Evolutionary conservation across 2,888 invertebrate genomes (phyloP), one percentile per base, ranked within the genome.

Genomic region (Mongoloraphidia duomilia): DNA sequence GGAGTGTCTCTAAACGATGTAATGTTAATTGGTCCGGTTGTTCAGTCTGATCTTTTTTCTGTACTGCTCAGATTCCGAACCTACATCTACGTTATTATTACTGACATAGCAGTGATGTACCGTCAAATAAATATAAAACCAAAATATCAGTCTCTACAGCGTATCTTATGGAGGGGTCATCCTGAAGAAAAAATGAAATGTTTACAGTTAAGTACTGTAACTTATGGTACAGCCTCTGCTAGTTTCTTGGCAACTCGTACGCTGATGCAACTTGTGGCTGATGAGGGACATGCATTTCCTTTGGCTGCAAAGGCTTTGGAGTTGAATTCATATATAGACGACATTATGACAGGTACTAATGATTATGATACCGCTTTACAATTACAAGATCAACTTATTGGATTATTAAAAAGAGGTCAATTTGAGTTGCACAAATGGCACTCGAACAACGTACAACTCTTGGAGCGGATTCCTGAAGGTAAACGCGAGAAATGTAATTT

Each of bases 201-300:
- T 41, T 54, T 39, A 11, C 41, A 56, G 47, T 38, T 57, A 39
- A 52, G 46, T 33, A 55, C 52, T 1, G 52, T 57, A 9, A 56
- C 53, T 4, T 57, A 56, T 43, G 58, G 58, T 8, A 55, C 49
- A 8, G 52, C 54, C 2, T 51, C 55, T n/a, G 57, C 56, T 4
- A 54, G 55, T 13, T 57, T 47, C 50, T 40, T 58, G 8, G 56
- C 56, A 2, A 52, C 52, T 9, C 50, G 54, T 2, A 49, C 51
- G 12, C 39, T 58, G 11, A 44, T 52, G 11, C 55, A 55, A 42
- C 43, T 59, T 2, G 55, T 51, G 1, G 3, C 13, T 1, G n/a
- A n/a, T n/a, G n/a, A n/a, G n/a, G n/a, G n/a, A n/a, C n/a, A n/a
- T n/a, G n/a, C n/a, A n/a, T 44, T 14, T n/a, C 44, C 34, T 1